Evolutionary conservation across 1,140 invertebrate species (phyloP), one percentile per base, ranked within the genome.

Genomic region (Drosophila punjabiensis): DNA sequence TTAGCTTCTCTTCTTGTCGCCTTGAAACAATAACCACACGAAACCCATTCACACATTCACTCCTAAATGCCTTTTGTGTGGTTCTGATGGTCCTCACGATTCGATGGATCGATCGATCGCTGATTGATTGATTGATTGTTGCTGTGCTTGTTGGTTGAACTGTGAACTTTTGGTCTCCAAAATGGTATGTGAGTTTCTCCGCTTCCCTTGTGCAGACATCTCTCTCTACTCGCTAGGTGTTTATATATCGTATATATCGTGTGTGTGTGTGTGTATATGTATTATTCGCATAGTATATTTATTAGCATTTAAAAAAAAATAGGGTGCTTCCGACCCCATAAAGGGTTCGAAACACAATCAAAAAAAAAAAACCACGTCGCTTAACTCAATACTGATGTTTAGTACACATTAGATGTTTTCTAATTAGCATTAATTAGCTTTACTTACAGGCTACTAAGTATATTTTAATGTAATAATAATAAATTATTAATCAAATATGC

Each of bases 381-480:
- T 90, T 90, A 90, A 91, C 76, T 78, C 79, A 90, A 90, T 90
- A 90, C 86, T 90, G 86, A 87, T 90, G 73, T 82, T 90, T 90
- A 90, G 86, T 90, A 90, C 86, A 90, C 87, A 90, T 90, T 90
- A 90, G 69, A 90, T 90, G 86, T 82, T 80, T 75, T 53, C 60
- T 80, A 80, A 81, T 89, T 89, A 89, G 78, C 78, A 43, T 79
- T 88, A 77, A 76, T 84, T 88, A 76, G 82, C 80, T 84, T 89
- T 89, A 85, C 81, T 89, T 89, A 89, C 78, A 85, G 50, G 75
- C 85, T 90, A 89, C 85, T 89, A 89, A 89, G 85, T 89, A 89
- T 89, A 89, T 89, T 89, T 89, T 85, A 89, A 89, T 89, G 86
- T 89, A 89, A 89, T 89, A 89, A 89, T 89, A 89, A 89, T 89